A percentile compares a stretch with the other conserved stretches of the same genome.
Conservation (phyloP, 30 jellyfish, hydroid and myxozoan genomes). For the Aurelia aurita complex sp. Pacific region DNA sequence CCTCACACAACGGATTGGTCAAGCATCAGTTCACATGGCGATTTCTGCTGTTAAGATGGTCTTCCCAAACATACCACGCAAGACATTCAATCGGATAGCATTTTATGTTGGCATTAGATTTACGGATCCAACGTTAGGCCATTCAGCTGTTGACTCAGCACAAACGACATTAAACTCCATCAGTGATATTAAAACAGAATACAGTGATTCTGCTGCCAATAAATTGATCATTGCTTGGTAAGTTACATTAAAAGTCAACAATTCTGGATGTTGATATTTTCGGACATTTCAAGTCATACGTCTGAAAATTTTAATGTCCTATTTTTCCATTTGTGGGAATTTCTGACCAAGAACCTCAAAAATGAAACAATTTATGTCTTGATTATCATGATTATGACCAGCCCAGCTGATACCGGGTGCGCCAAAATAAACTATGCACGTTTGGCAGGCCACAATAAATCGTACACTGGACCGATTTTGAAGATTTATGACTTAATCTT, state of each 20-base stretch:
- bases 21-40: constrained; percentile 72
- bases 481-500: too few relatives aligned
- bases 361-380: too few relatives aligned
- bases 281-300: neutral
- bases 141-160: constrained; percentile 36
- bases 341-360: too few relatives aligned
- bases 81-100: constrained; percentile 65
- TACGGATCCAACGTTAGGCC: constrained; percentile 50
- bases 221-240: constrained; percentile 59
- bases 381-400: too few relatives aligned
- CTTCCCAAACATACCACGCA: constrained; percentile 74
- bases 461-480: too few relatives aligned
- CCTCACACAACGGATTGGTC: constrained; percentile 66
- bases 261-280: neutral
- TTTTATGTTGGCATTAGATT: constrained; percentile 83
- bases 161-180: constrained; percentile 42
- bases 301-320: too few relatives aligned
- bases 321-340: too few relatives aligned
- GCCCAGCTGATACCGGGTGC: too few relatives aligned
- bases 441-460: too few relatives aligned
- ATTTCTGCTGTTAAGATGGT: constrained; percentile 82
- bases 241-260: neutral
- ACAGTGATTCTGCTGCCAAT: constrained; percentile 76
- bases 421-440: too few relatives aligned
- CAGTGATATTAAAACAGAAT: constrained; percentile 60